Base-by-base conservation (phyloP, 2,888 invertebrate species). In the Philhelius pedissequus region DNA sequence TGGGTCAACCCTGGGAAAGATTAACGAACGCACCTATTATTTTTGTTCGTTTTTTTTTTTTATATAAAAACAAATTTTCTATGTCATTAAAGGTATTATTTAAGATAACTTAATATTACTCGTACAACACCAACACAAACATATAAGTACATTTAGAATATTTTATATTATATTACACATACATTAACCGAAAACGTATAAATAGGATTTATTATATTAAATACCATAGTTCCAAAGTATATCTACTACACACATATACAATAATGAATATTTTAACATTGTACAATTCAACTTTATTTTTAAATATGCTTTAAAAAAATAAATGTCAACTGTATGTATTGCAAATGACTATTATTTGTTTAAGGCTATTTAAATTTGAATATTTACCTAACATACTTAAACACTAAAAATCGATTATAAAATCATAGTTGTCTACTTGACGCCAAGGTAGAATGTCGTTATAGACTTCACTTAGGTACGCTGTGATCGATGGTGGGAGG, bases 401-500 rank as follows among this genome's bases (percentile, higher is more conserved):
- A 38, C 68, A 64, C 76, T 87, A 87, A 77, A 87, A 87, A 86
- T 91, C 90, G 82, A 89, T 90, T 64, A 91, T 86, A 86, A 90
- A 89, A 81, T 92, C 91, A 87, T 90, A 91, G 86, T 91, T 91
- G 87, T 91, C 91, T 58, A 92, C 90, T 86, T 90, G 90, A 50
- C 90, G 88, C 74, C 91, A 84, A 18, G 91, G 91, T 58, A 89
- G 88, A 82, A 87, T 88, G 62, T 93, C 92, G 66, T 91, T 90
- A 48, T 93, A 91, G 7, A 92, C 93, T 88, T 94, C 94, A 25
- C 91, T 90, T 62, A 95, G 90, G 89, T 94, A 95, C 48, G 91
- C 90, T 87, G 92, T 93, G 71, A 95, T 93, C 54, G 92, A 91
- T 20, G 92, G 91, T 7, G 95, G 95, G 78, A 95, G 89, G 68